Base-by-base conservation (phyloP, 2,113 vertebrate genomes). In the Papio anubis region DNA sequence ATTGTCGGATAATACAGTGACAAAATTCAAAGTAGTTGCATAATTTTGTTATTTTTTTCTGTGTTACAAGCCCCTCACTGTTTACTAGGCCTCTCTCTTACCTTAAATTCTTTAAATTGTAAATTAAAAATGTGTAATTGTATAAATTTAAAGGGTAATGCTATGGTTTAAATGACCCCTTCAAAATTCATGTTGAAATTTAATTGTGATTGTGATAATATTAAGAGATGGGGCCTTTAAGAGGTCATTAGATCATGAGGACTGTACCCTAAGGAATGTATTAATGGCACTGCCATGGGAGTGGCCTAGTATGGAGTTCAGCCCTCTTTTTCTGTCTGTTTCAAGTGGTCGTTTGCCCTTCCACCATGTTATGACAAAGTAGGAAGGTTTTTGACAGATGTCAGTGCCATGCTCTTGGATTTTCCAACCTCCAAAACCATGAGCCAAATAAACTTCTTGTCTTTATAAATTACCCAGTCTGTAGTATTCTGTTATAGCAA, bases 61-160 rank as follows among this genome's bases (percentile, higher is more conserved):
- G 79, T 89, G 93, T 98, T 98, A 88, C 96, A 90, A 97, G 97
- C 88, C 95, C 87, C 88, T 98, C 95, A 87, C 92, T 94, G 92
- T 73, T 96, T 98, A 97, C 97, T 89, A 96, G 98, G 95, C 96
- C 97, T 98, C 72, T 98, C 78, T 87, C 94, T 98, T 98, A 98
- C 98, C 98, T 98, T 98, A 98, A 98, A 98, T 98, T 98, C 98
- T 70, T 70, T n/a, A 70, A n/a, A n/a, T 70, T 70, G 16, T n/a
- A 70, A 70, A 70, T 70, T 70, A 7, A 70, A 35, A 70, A 70
- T n/a, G 32, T 70, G 8, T 70, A 18, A 70, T 9, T 70, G 3
- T 18, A 70, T 70, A 70, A 8, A 70, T 70, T 70, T 70, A n/a
- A 70, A n/a, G 66, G 35, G 17, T 18, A 8, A 70, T 18, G 66